These are phyloP conservation scores for Acanthurus lineatus DNA, from an alignment of 2,797 vertebrate genomes.

Conservation along the genomic window DNA sequence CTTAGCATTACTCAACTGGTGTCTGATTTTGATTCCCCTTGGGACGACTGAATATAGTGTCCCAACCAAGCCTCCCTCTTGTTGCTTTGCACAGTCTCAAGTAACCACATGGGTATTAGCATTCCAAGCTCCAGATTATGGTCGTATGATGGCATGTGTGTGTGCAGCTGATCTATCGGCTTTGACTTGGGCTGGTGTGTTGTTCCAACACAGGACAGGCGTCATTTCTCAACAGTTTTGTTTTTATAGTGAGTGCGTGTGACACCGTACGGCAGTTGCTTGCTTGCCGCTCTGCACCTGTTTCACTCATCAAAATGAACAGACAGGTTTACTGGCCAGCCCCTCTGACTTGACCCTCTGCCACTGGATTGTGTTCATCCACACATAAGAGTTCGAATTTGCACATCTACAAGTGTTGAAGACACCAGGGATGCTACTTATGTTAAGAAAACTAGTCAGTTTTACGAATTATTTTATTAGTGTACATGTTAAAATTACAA, in stretches of 20 bases:
- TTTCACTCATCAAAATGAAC: constrained; percentile 56
- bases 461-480: no score
- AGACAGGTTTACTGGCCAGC: constrained; percentile 69
- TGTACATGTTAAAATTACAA: no score
- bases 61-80: constrained; percentile 22
- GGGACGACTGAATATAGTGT: constrained; percentile 19
- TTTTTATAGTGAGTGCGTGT: constrained; percentile 58
- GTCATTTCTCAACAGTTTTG: constrained; percentile 62
- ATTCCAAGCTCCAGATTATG: constrained; percentile 69
- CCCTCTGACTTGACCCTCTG: constrained; percentile 42
- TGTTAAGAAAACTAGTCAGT: no score
- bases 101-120: constrained; percentile 69
- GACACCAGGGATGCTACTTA: neutral
- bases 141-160: constrained; percentile 50
- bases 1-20: neutral
- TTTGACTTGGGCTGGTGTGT: constrained; percentile 39
- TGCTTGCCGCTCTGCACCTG: constrained; percentile 71
- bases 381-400: constrained; percentile 9
- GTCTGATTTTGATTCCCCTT: constrained; percentile 12
- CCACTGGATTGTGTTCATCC: constrained; percentile 32
- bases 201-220: constrained; percentile 50
- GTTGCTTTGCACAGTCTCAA: constrained; percentile 57
- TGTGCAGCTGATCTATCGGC: constrained; percentile 59
- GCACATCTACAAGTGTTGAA: constrained; percentile 1
- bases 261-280: constrained; percentile 43